These are phyloP conservation scores for Eriosoma lanigerum DNA, from an alignment of 1,140 invertebrate species.

Conservation along the genomic window DNA sequence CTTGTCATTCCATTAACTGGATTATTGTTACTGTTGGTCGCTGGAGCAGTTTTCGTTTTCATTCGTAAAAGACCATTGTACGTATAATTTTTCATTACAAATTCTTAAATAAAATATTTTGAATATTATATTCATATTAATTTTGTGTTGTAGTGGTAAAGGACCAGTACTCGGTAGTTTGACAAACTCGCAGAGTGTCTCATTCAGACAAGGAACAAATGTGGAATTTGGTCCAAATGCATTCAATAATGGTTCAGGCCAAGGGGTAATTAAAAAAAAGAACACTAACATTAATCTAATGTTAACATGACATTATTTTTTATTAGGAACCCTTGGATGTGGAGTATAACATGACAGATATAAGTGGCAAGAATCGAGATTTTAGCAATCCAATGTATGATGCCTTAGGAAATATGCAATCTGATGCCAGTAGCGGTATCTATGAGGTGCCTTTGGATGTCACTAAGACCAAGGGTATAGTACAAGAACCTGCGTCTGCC, in stretches of 20 bases:
- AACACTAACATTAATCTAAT: background rate
- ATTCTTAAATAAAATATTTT: background rate
- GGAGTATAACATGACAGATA: constrained; percentile 72
- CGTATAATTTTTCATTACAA: constrained; percentile 59
- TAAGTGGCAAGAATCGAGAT: constrained; percentile 76
- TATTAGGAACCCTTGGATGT: constrained; percentile 69
- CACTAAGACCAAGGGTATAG: constrained; percentile 60
- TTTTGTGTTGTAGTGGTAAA: constrained; percentile 66
- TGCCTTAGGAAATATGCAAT: constrained; percentile 68
- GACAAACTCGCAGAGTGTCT: constrained; percentile 87
- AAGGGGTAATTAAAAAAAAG: constrained; percentile 55
- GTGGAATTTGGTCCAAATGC: constrained; percentile 80
- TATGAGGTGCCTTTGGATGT: constrained; percentile 78
- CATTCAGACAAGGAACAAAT: constrained; percentile 92
- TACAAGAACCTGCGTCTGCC: constrained; percentile 66
- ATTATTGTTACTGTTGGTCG: constrained; percentile 70
- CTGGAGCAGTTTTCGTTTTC: constrained; percentile 75
- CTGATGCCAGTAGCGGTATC: constrained; percentile 67
- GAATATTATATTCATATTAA: background rate
- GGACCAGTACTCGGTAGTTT: constrained; percentile 71
- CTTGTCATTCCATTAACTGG: constrained; percentile 81
- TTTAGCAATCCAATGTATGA: constrained; percentile 97
- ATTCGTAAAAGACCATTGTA: constrained; percentile 82
- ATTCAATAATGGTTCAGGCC: constrained; percentile 60
- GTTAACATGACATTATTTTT: constrained; percentile 14